Percentiles rank a stretch among this genome's conserved stretches.
Evolutionary conservation across 2,888 invertebrate species (phyloP).

Genomic region (Vanessa cardui): DNA sequence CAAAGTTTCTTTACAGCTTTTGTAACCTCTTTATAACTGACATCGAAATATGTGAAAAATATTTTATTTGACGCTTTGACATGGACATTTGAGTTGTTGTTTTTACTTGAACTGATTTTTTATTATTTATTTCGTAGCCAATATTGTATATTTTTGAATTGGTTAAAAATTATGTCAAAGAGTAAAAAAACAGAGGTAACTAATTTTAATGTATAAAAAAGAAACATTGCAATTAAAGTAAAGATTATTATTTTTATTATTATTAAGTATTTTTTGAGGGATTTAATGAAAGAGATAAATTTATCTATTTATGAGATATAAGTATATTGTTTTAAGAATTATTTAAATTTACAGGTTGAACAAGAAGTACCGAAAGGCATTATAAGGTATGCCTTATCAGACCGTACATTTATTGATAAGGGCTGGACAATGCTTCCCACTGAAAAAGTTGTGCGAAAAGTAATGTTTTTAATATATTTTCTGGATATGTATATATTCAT

Average conservation of each 20-base stretch:
- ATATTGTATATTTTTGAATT: conserved; percentile 37
- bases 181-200: conserved; percentile 44
- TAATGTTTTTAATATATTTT: conserved; percentile 39
- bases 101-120: conserved; percentile 25
- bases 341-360: conserved; percentile 50
- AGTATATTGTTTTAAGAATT: too few relatives aligned
- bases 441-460: conserved; percentile 74
- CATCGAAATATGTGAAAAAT: too few relatives aligned
- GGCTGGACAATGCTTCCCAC: conserved; percentile 77
- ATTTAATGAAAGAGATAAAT: too few relatives aligned
- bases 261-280: too few relatives aligned
- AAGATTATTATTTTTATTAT: too few relatives aligned
- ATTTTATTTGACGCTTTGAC: too few relatives aligned
- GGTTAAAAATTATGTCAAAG: conserved; percentile 45
- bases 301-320: too few relatives aligned
- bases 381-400: conserved; percentile 66
- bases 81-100: background rate
- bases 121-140: conserved; percentile 43
- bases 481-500: too few relatives aligned
- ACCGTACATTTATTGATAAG: conserved; percentile 70
- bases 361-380: conserved; percentile 57
- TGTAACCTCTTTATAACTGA: too few relatives aligned
- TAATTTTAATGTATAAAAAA: conserved; percentile 15
- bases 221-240: too few relatives aligned
- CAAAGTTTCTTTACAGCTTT: too few relatives aligned